phyloP scores from a whole-genome alignment of 2,888 invertebrate species.

The Cordilura impudica region DNA sequence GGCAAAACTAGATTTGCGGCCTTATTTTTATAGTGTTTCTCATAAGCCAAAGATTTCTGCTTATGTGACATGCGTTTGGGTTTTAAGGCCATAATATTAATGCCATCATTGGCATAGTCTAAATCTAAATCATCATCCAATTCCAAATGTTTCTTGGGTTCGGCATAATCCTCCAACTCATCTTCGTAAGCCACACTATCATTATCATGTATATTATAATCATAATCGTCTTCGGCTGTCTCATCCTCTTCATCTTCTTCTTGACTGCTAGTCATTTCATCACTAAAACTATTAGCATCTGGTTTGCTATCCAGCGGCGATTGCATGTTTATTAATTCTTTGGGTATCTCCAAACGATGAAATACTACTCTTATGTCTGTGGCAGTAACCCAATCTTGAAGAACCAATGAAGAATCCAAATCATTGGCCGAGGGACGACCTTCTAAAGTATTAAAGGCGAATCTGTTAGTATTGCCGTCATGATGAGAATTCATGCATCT shows the following conservation, averaged over 20 bases:
- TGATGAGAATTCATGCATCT: slow-evolving; percentile 95
- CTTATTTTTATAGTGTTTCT: slow-evolving; percentile 70
- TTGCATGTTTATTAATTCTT: slow-evolving; percentile 46
- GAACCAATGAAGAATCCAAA: slow-evolving; percentile 96
- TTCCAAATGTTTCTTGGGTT: slow-evolving; percentile 73
- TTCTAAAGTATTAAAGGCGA: slow-evolving; percentile 98
- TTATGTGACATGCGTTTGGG: slow-evolving; percentile 68
- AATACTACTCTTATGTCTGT: slow-evolving; percentile 97
- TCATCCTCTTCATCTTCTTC: slow-evolving; percentile 66
- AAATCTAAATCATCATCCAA: slow-evolving; percentile 71
- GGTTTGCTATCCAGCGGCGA: slow-evolving; percentile 56
- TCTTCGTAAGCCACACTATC: slow-evolving; percentile 73
- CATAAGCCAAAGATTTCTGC: slow-evolving; percentile 65
- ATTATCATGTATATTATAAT: slow-evolving; percentile 72
- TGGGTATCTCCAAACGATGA: slow-evolving; percentile 90
- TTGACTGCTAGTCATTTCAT: slow-evolving; percentile 75
- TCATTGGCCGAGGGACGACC: slow-evolving; percentile 96
- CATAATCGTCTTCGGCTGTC: slow-evolving; percentile 67
- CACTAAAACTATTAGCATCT: slow-evolving; percentile 73
- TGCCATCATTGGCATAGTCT: slow-evolving; percentile 72
- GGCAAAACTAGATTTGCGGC: slow-evolving; percentile 50
- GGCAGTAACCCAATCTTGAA: slow-evolving; percentile 99
- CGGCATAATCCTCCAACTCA: slow-evolving; percentile 71
- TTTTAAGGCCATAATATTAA: slow-evolving; percentile 55
- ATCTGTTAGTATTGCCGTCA: slow-evolving; percentile 86